Conservation (phyloP, 2,113 vertebrate genomes). For the Phylloscopus whistleri region DNA sequence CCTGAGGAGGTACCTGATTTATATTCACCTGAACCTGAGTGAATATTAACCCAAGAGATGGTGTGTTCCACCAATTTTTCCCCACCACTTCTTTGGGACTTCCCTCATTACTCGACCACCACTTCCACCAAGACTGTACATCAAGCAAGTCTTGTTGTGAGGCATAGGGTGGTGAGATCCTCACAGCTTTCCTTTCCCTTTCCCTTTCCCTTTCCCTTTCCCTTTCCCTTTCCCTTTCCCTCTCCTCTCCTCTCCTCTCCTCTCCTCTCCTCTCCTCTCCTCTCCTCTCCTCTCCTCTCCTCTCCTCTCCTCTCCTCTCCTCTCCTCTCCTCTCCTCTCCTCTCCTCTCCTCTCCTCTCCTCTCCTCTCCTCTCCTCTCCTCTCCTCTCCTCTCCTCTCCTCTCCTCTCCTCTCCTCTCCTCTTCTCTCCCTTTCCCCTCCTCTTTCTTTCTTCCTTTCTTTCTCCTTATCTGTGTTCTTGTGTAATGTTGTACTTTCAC, state of each 20-base stretch:
- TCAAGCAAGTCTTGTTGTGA: background rate
- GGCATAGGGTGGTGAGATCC: background rate
- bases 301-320: too few species aligned
- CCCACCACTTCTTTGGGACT: background rate
- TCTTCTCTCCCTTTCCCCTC: too few species aligned
- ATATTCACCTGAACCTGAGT: background rate
- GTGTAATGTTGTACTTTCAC: background rate
- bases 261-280: background rate
- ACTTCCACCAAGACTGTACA: background rate
- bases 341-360: too few species aligned
- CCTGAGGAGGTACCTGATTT: background rate
- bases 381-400: too few species aligned
- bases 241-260: background rate
- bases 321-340: too few species aligned
- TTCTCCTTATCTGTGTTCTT: background rate
- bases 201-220: too few species aligned
- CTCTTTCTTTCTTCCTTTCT: too few species aligned
- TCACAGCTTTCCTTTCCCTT: too few species aligned
- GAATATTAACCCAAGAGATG: background rate
- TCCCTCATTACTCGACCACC: background rate
- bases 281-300: too few species aligned
- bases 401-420: too few species aligned
- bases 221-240: too few species aligned
- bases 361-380: too few species aligned
- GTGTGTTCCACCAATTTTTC: rapidly evolving